Base-by-base conservation (phyloP, 2,888 invertebrate species). In the Hoplodrina blanda region DNA sequence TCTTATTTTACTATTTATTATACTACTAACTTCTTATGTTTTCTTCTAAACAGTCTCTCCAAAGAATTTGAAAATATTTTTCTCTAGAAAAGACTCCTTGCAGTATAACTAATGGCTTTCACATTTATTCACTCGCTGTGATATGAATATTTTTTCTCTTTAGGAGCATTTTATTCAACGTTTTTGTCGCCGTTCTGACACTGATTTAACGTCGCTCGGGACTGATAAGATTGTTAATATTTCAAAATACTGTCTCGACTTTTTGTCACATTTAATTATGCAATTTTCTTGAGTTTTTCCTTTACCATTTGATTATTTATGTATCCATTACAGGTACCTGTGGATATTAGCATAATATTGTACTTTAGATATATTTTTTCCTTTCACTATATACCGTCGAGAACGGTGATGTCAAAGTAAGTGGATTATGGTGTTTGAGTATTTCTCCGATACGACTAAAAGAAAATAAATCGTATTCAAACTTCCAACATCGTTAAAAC, bases 161-260 rank as follows among this genome's bases (percentile, higher is more conserved):
- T 61, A 33, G 30, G 46, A 69, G 44, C 44, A 79, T 78, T 75
- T 76, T 68, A 72, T 74, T 70, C 62, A 53, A 33, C 53, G 57
- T 66, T 68, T 65, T 65, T 57, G 46, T 54, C 56, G 5, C 44
- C 52, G 15, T 1, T 19, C 17, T 52, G 70, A 70, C 77, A 62
- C 66, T 76, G 71, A 71, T 77, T 73, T 62, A 64, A 63, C 11
- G 64, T 76, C 67, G 44, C 62, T 30, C n/a, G 73, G 63, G 62
- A 60, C 73, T 75, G 74, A 72, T 72, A 78, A 78, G 62, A 57
- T 77, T 68, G 33, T 69, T 77, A 59, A 70, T 72, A 74, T 73
- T 64, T 76, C 63, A 70, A 55, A 65, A 59, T 62, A 30, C 10
- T 69, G 62, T 57, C 53, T 46, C n/a, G 44, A 61, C 55, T 62